phyloP scores from a whole-genome alignment of 53 echinoderm and acorn worm species.

The Hippasteria phrygiana region DNA sequence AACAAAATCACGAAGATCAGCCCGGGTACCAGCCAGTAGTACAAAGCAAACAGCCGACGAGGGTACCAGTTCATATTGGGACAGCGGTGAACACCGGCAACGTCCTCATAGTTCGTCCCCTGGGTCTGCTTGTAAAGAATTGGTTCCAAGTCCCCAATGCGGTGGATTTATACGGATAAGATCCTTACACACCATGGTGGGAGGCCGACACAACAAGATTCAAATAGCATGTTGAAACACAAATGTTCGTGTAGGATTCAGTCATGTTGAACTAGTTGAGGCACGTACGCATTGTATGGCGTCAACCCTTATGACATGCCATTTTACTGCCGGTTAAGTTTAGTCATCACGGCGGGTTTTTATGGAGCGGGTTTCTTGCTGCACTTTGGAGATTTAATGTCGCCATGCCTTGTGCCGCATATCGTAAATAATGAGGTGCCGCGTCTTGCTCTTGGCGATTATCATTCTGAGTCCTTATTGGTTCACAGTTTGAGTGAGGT shows the following conservation, averaged over 20 bases:
- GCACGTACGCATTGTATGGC: not conserved
- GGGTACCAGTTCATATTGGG: constrained; percentile 64
- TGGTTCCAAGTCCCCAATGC: not conserved
- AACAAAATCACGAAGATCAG: constrained; percentile 47
- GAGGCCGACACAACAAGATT: not conserved
- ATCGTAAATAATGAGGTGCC: constrained; percentile 44
- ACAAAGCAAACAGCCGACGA: constrained; percentile 23
- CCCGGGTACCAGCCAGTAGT: constrained; percentile 54
- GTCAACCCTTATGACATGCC: constrained; percentile 8
- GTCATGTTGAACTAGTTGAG: not conserved
- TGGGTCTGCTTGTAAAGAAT: not conserved
- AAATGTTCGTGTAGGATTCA: not conserved
- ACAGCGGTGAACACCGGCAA: constrained; percentile 26
- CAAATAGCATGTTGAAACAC: not conserved
- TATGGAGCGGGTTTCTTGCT: not conserved
- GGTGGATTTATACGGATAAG: not conserved
- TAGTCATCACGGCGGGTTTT: not conserved
- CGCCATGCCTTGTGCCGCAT: constrained; percentile 41
- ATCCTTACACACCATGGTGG: not conserved
- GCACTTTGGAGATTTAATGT: constrained; percentile 27
- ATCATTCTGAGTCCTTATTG: constrained; percentile 22
- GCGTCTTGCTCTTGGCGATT: constrained; percentile 2
- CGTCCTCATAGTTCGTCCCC: constrained; percentile 38
- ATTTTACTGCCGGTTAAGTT: constrained; percentile 8
- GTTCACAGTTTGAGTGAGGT: constrained; percentile 44